A percentile compares a stretch with the other conserved stretches of the same genome.
Conservation (phyloP, 2,797 vertebrate genomes). For the Rhinoraja longicauda region DNA sequence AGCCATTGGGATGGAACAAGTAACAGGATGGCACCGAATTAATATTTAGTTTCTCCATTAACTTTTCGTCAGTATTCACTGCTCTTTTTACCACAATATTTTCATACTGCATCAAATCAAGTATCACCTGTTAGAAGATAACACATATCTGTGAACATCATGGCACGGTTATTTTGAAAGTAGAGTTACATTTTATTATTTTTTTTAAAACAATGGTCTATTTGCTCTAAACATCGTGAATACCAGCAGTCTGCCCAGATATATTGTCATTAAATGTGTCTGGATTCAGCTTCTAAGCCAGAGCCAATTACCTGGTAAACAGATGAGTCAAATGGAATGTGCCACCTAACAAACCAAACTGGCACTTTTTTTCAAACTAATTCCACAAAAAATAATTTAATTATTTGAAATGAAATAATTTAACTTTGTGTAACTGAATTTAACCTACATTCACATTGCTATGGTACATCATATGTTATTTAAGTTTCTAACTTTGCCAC, state of each 20-base stretch:
- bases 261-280: not conserved
- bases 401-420: not conserved
- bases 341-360: not conserved
- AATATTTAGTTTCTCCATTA: conserved; percentile 69
- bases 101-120: conserved; percentile 77
- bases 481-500: not conserved
- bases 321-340: not conserved
- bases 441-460: not conserved
- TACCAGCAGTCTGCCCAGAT: not conserved
- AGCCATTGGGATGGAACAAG: conserved; percentile 75
- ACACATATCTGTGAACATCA: not conserved
- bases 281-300: not conserved
- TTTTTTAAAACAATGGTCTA: not conserved
- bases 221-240: not conserved
- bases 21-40: conserved; percentile 66
- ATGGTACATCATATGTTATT: not conserved
- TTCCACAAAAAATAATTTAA: not conserved
- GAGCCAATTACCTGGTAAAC: not conserved
- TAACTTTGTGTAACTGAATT: not conserved
- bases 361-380: not conserved
- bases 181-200: too few relatives aligned
- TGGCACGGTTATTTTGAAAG: not conserved
- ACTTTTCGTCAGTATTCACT: conserved; percentile 58
- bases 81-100: conserved; percentile 68
- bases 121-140: conserved; percentile 64